Evolutionary conservation across 2,888 invertebrate species (phyloP), one percentile per base, ranked within the genome.

Genomic region (Digitonthophagus gazella): DNA sequence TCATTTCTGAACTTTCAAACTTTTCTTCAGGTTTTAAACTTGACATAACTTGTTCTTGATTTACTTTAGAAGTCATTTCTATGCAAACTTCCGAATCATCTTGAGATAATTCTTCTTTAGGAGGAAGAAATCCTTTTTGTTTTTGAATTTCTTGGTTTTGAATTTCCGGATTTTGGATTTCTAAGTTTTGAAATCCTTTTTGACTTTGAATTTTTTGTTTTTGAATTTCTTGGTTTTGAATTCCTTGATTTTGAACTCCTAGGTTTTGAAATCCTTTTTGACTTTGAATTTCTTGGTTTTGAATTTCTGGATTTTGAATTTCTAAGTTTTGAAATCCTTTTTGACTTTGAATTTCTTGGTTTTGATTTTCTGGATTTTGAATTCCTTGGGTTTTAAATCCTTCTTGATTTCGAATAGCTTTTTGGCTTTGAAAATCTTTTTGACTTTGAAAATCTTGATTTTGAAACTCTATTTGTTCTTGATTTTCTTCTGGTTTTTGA

Each of bases 401-500:
- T n/a, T n/a, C n/a, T n/a, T n/a, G n/a, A n/a, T n/a, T n/a, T n/a
- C n/a, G n/a, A n/a, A n/a, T n/a, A n/a, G n/a, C n/a, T n/a, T n/a
- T n/a, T n/a, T n/a, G n/a, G n/a, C n/a, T n/a, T n/a, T n/a, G n/a
- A n/a, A n/a, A n/a, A n/a, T n/a, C n/a, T n/a, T n/a, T n/a, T n/a
- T n/a, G n/a, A n/a, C n/a, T n/a, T n/a, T n/a, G n/a, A n/a, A n/a
- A n/a, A n/a, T n/a, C n/a, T n/a, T n/a, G n/a, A n/a, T n/a, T n/a
- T n/a, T n/a, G 15, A n/a, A n/a, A 6, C 61, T 16, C 4, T 14
- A 64, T 54, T 8, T 55, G 22, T 63, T 70, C 65, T 28, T 57
- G 58, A 28, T 66, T 44, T 64, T 64, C 44, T 15, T 20, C 15
- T 64, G 15, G 65, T 69, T 4, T 28, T 15, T 69, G 79, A 81